phyloP scores from a whole-genome alignment of 2,888 invertebrate genomes.

The Ernsta delagoae region DNA sequence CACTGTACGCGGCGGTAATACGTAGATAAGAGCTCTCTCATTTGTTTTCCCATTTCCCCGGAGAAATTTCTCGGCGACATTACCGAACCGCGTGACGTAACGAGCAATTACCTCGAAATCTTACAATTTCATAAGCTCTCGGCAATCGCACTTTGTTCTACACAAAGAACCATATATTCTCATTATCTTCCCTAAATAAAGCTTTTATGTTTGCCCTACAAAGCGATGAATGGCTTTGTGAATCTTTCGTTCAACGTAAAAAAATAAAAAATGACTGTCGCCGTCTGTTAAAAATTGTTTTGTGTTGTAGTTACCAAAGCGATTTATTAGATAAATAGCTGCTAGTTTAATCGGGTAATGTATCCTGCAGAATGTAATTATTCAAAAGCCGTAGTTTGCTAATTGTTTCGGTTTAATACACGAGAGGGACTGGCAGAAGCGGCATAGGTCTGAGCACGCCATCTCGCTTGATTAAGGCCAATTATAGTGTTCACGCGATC shows the following conservation, averaged over 20 bases:
- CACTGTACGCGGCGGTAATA: slow-evolving; percentile 75
- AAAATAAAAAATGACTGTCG: slow-evolving; percentile 17
- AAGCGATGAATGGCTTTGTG: slow-evolving; percentile 32
- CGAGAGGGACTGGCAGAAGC: slow-evolving; percentile 41
- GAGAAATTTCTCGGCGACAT: slow-evolving; percentile 80
- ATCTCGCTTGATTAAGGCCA: slow-evolving; percentile 76
- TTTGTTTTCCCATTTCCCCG: slow-evolving; percentile 81
- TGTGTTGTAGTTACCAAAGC: slow-evolving; percentile 14
- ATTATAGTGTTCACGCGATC: slow-evolving; percentile 76
- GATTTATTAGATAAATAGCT: slow-evolving; percentile 25
- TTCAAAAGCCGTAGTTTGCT: slow-evolving; percentile 42
- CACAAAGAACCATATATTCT: slow-evolving; percentile 37
- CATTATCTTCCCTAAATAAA: slow-evolving; percentile 37
- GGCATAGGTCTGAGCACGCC: slow-evolving; percentile 57
- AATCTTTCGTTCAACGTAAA: slow-evolving; percentile 25
- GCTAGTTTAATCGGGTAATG: slow-evolving; percentile 14
- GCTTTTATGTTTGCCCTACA: slow-evolving; percentile 36
- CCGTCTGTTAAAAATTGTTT: no score
- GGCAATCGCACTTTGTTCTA: slow-evolving; percentile 33
- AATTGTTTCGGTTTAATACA: slow-evolving; percentile 47
- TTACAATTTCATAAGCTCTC: slow-evolving; percentile 53
- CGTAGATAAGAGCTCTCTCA: slow-evolving; percentile 82
- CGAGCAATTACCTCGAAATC: slow-evolving; percentile 62
- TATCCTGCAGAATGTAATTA: slow-evolving; percentile 22
- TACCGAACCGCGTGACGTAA: slow-evolving; percentile 66